Evolutionary conservation across 2,888 invertebrate species (phyloP).

Genomic region (Agrochola lota): DNA sequence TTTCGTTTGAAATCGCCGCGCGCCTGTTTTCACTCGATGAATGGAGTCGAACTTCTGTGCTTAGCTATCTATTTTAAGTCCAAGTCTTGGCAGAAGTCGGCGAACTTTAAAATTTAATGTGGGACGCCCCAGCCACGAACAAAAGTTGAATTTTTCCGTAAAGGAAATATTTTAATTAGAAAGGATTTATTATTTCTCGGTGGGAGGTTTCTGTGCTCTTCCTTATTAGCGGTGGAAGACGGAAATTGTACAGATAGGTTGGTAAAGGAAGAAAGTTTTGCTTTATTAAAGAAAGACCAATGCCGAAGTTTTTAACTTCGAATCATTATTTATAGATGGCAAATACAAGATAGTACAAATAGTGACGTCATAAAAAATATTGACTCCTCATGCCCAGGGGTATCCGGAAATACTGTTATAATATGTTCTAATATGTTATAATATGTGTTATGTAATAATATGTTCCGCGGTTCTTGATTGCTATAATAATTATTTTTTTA

Average conservation of each 20-base stretch:
- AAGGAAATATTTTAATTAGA: slow-evolving; percentile 58
- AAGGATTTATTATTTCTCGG: slow-evolving; percentile 43
- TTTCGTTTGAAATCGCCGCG: background rate
- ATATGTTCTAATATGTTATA: too few relatives aligned
- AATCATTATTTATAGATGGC: too few relatives aligned
- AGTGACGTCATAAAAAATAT: too few relatives aligned
- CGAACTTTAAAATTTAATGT: slow-evolving; percentile 61
- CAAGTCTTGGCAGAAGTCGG: slow-evolving; percentile 40
- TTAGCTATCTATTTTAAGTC: background rate
- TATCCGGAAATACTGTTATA: too few relatives aligned
- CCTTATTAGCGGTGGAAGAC: slow-evolving; percentile 11
- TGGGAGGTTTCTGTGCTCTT: slow-evolving; percentile 20
- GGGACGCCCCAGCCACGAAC: slow-evolving; percentile 24
- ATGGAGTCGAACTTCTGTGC: background rate
- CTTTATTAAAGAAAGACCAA: background rate
- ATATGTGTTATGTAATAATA: too few relatives aligned
- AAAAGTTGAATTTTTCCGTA: slow-evolving; percentile 26
- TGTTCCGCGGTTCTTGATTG: too few relatives aligned
- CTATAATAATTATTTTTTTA: too few relatives aligned
- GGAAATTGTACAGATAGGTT: background rate
- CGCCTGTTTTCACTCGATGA: background rate
- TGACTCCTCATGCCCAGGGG: too few relatives aligned
- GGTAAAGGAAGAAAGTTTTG: background rate
- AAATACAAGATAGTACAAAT: too few relatives aligned
- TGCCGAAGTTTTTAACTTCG: background rate